These are phyloP conservation scores for Habropoda laboriosa DNA, from an alignment of 1,140 invertebrate species.

Conservation along the genomic window DNA sequence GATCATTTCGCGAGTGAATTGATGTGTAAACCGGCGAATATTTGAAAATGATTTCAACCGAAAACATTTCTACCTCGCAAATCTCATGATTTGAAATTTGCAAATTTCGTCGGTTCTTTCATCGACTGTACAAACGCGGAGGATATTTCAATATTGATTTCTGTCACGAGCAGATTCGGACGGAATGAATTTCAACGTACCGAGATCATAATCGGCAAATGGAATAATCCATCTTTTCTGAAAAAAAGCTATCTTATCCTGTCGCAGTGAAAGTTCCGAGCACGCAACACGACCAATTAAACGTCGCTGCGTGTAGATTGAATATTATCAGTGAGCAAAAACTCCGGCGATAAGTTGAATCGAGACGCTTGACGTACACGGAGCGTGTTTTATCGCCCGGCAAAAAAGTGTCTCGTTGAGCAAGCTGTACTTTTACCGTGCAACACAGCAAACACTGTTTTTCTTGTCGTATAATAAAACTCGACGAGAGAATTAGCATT, in stretches of 20 bases:
- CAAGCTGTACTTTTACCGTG: not conserved
- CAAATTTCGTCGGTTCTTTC: no score
- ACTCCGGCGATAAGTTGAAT: not conserved
- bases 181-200: no score
- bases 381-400: not conserved
- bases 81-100: no score
- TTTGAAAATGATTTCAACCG: no score
- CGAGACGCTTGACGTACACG: not conserved
- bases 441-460: not conserved
- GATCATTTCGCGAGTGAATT: no score
- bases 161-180: no score
- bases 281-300: slow-evolving; percentile 13
- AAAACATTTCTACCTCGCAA: no score
- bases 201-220: not conserved
- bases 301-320: not conserved
- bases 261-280: not conserved
- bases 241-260: not conserved
- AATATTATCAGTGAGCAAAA: not conserved
- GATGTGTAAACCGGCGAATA: no score
- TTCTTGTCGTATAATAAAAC: not conserved
- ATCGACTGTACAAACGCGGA: no score
- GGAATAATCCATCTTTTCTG: not conserved
- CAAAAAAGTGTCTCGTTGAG: slow-evolving; percentile 1
- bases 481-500: not conserved
- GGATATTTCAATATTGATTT: no score